These are phyloP conservation scores for Corella eumyota DNA, from an alignment of 23 tunicate species.

Conservation along the genomic window DNA sequence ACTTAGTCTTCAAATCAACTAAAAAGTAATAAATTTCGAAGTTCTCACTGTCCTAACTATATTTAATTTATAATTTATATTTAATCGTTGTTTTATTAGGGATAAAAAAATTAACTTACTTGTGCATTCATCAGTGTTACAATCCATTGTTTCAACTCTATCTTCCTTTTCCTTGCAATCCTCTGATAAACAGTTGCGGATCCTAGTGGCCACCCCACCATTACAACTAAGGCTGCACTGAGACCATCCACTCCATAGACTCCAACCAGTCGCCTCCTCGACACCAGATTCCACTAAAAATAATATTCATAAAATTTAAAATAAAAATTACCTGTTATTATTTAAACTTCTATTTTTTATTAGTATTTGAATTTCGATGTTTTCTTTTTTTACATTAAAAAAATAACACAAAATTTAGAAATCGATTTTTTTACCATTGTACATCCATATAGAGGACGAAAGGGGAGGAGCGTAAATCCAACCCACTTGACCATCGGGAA, in stretches of 20 bases:
- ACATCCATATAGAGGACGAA: conserved; percentile 18
- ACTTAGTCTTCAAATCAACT: too few species aligned
- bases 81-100: too few species aligned
- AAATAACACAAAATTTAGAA: background rate
- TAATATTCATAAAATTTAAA: too few species aligned
- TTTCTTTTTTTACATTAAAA: too few species aligned
- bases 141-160: conserved; percentile 5
- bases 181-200: conserved; percentile 39
- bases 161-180: background rate
- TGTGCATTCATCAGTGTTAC: conserved; percentile 50
- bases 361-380: too few species aligned
- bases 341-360: too few species aligned
- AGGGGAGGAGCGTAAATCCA: conserved; percentile 39
- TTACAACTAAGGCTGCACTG: conserved; percentile 75
- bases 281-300: conserved; percentile 16
- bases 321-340: too few species aligned
- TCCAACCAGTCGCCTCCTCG: conserved; percentile 24
- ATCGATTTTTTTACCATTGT: conserved; percentile 21
- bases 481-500: conserved; percentile 46
- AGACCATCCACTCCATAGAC: conserved; percentile 83
- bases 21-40: too few species aligned
- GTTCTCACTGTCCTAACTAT: too few species aligned
- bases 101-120: too few species aligned
- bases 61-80: too few species aligned
- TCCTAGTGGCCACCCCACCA: conserved; percentile 34